Base-by-base conservation (phyloP, 2,888 invertebrate genomes). In the Spialia ferax region DNA sequence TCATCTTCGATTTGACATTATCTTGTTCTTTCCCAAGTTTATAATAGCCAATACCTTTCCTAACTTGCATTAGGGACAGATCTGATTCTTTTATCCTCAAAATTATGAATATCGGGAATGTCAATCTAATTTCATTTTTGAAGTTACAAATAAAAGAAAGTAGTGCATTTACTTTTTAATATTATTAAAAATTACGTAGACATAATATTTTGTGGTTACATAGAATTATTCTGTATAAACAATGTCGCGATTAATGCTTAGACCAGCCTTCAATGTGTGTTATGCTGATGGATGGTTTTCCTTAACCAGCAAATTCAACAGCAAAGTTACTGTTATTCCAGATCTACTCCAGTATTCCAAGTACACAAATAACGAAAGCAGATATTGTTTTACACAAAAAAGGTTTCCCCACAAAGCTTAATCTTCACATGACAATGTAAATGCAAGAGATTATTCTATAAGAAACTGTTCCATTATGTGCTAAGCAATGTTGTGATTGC, bases 161-260 rank as follows among this genome's bases (percentile, higher is more conserved):
- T 38, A 45, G 77, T 85, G 83, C 79, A 81, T 86, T 88, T 86
- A 88, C 79, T 89, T 89, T 79, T 91, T 91, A 80, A 81, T 82
- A 77, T 90, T 89, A 88, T 90, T 85, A 89, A 91, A 91, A 91
- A 91, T 92, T 92, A 92, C 88, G 87, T 91, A 90, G 90, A 91
- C 92, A 91, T 89, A 89, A 88, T 91, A 91, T 91, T 89, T 91
- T 88, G 83, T 87, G 92, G 93, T 92, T 93, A 93, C 90, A 93
- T 91, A 90, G 84, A 87, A 88, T 90, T 87, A 86, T 88, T 88
- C 88, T 88, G 86, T 92, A 91, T 91, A 92, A 91, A 92, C 90
- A 92, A 87, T 85, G 86, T 85, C 85, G 81, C 83, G 83, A 87
- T 82, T 81, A 85, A 87, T 86, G 86, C 83, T 87, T 84, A 84